phyloP scores from a whole-genome alignment of 2,888 invertebrate species.

The Drosophila hamatofila region DNA sequence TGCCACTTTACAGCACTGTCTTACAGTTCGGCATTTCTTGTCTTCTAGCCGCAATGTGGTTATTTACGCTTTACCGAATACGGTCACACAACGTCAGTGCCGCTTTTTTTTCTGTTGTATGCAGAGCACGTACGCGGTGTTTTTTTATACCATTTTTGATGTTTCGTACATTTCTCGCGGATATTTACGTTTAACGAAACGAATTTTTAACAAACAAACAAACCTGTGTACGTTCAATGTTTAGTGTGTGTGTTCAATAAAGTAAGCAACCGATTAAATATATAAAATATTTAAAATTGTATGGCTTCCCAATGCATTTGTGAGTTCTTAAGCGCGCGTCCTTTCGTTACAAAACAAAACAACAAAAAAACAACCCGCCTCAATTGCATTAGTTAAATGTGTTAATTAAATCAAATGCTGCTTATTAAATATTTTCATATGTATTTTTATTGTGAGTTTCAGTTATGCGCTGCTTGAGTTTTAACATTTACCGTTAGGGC shows the following conservation, averaged over 20 bases:
- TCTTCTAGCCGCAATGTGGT: not conserved
- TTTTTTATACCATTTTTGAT: conserved; percentile 30
- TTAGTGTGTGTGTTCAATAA: conserved; percentile 22
- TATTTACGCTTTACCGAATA: conserved; percentile 6
- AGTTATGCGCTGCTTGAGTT: conserved; percentile 54
- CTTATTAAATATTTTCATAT: conserved; percentile 5
- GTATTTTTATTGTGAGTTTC: conserved; percentile 30
- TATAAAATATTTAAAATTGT: not conserved
- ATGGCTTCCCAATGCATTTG: conserved; percentile 2
- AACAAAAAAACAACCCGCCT: conserved; percentile 20
- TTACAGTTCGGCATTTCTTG: not conserved
- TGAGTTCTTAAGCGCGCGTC: conserved; percentile 37
- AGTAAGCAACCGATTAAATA: conserved; percentile 20
- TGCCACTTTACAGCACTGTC: conserved; percentile 34
- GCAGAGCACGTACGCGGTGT: conserved; percentile 50
- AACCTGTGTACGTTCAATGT: conserved; percentile 18
- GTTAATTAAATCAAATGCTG: conserved; percentile 33
- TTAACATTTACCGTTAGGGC: conserved; percentile 61
- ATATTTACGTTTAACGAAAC: conserved; percentile 49
- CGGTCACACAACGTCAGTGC: conserved; percentile 49
- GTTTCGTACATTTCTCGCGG: conserved; percentile 47
- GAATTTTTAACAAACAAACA: conserved; percentile 46
- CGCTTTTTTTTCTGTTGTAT: conserved; percentile 56
- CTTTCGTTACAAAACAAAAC: conserved; percentile 32
- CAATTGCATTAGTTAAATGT: conserved; percentile 23